Conservation (phyloP, 2,888 invertebrate species). For the Aleiodes leptofemur region DNA sequence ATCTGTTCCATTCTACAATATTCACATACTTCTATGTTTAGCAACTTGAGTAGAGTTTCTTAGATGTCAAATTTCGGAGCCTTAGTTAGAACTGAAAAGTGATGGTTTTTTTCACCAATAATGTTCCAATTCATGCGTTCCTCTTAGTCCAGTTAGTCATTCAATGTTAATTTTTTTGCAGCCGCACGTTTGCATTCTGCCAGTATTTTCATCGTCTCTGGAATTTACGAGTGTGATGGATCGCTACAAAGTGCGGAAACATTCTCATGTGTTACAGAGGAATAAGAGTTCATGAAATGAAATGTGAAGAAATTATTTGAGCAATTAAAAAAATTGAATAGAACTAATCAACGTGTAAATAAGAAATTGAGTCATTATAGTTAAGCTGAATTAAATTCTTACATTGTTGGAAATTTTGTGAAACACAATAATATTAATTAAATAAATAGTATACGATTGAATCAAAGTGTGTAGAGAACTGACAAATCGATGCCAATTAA, state of each 20-base stretch:
- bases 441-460: conserved; percentile 26
- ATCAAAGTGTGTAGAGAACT: conserved; percentile 27
- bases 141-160: conserved; percentile 33
- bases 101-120: neutral
- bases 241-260: conserved; percentile 51
- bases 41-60: too few species aligned
- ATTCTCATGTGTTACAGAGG: conserved; percentile 26
- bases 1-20: too few species aligned
- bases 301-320: too few species aligned
- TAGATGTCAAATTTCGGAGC: too few species aligned
- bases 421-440: conserved; percentile 21
- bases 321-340: neutral
- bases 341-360: conserved; percentile 26
- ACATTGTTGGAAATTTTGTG: too few species aligned
- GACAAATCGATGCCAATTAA: conserved; percentile 69
- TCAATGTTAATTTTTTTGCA: conserved; percentile 35
- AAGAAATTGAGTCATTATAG: conserved; percentile 39
- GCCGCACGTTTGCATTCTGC: conserved; percentile 43
- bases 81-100: neutral
- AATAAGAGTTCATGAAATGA: neutral
- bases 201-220: conserved; percentile 58
- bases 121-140: neutral
- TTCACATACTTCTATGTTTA: too few species aligned
- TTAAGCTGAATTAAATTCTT: too few species aligned
- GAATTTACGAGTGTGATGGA: conserved; percentile 65